Base-by-base conservation (phyloP, 1,140 invertebrate species). In the Listronotus bonariensis region DNA sequence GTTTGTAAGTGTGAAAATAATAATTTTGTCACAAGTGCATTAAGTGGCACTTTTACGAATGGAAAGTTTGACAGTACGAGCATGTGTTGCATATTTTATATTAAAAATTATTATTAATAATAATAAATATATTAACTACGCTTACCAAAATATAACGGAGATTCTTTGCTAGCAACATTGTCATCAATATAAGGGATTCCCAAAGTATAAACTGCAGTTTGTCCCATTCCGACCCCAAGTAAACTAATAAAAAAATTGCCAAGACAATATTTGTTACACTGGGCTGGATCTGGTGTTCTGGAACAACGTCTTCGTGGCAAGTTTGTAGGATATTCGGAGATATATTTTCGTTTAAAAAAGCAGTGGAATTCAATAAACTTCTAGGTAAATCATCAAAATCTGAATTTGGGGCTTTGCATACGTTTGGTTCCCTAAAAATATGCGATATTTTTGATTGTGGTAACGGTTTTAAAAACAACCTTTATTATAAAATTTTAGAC, bases 181-280 rank as follows among this genome's bases (percentile, higher is more conserved):
- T 96, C 94, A 72, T 96, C 94, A 46, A 96, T 93, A 74, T 95
- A 96, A 0, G 94, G 93, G 73, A 96, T 96, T 5, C 93, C 93
- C n/a, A 96, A 81, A 3, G 92, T 95, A 65, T 92, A 91, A n/a
- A 95, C 92, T 1, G 93, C 91, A 0, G 93, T 96, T 80, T 95
- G 92, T 0, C 93, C 93, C 78, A 96, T 90, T 32, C 94, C 94
- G n/a, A 96, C 92, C 40, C 92, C 90, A 26, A 96, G 82, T 52
- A 96, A 80, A 60, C 91, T 92, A 43, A 91, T 83, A 77, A 95
- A 79, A 96, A 92, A 80, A 95, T 93, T 26, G 87, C 87, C 58
- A 96, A 80, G 6, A 92, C 90, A 40, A 91, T 85, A 10, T 88
- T 87, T 1, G 88, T 91, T 69, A 91, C 90, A 68, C 88, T 88